Conservation (phyloP, 1,140 invertebrate species). For the Paralvinella palmiformis region DNA sequence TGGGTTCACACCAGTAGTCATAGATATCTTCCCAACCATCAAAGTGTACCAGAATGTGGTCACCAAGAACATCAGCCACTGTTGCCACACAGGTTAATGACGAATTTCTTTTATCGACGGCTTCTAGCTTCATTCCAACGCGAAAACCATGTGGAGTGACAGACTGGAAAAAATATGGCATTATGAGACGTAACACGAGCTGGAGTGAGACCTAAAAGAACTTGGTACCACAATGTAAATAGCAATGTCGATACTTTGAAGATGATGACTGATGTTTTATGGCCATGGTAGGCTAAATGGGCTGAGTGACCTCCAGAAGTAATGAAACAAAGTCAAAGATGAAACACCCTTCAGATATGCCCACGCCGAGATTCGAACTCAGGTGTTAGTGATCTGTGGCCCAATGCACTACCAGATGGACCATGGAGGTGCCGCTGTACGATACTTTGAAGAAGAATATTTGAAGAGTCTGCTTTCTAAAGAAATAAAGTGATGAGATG, state of each 20-base stretch:
- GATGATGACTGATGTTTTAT: background rate
- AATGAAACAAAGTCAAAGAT: no score
- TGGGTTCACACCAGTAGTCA: conserved; percentile 56
- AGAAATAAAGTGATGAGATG: no score
- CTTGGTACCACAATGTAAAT: background rate
- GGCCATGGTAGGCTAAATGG: no score
- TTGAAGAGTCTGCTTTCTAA: no score
- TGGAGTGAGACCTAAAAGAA: background rate
- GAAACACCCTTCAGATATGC: no score
- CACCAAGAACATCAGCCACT: conserved; percentile 43
- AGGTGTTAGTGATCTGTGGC: no score
- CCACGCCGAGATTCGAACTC: no score
- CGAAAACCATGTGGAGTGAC: conserved; percentile 69
- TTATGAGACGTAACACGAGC: background rate
- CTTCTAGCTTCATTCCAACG: conserved; percentile 89
- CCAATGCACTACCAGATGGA: no score
- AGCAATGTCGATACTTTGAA: background rate
- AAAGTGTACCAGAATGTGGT: conserved; percentile 46
- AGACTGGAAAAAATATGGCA: conserved; percentile 48
- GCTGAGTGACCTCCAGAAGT: no score
- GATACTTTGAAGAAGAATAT: no score
- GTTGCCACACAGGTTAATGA: conserved; percentile 58
- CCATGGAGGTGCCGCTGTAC: no score
- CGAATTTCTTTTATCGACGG: conserved; percentile 85
- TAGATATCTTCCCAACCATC: conserved; percentile 49